Base-by-base conservation (phyloP, 2,888 invertebrate genomes). In the Halictus quadricinctus region DNA sequence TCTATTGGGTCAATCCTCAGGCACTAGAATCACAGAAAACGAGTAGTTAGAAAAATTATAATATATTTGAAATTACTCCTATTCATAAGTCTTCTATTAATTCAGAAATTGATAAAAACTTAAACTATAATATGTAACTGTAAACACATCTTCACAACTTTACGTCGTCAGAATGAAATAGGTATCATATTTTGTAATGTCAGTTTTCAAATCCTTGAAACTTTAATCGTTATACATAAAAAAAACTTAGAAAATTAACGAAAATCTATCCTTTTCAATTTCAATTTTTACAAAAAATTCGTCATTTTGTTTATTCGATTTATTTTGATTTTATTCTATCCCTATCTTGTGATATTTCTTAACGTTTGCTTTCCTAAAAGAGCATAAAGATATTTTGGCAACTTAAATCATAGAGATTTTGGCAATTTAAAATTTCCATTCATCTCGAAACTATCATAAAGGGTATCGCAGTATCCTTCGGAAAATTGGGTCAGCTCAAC, bases 11-110 rank as follows among this genome's bases (percentile, higher is more conserved):
- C 72, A 60, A n/a, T 60, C 78, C 66, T 76, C 50, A 70, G 41
- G 76, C 64, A 72, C 90, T 89, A 48, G 21, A 90, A 89, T 43
- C 73, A 72, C 29, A 80, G 41, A 79, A 43, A 79, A 85, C 18
- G 25, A 46, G 41, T 15, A 36, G n/a, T 21, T 43, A 66, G 36
- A 75, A 36, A 18, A 54, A 25, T 74, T 21, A 5, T 69, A 43
- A 69, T 48, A 48, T 48, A 48, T 48, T 48, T 25, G 8, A 69
- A 41, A 8, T 8, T 21, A 21, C 1, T 21, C 69, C 1, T 69
- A 21, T 54, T 69, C 21, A n/a, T 41, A 69, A 12, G n/a, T 41
- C 21, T 69, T 10, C 41, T 15, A 15, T 8, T 18, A 36, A 36
- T 36, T 66, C 29, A 5, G 29, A 36, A 66, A 29, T 36, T 8